phyloP scores from a whole-genome alignment of 2,113 vertebrate species.

The Lota lota region DNA sequence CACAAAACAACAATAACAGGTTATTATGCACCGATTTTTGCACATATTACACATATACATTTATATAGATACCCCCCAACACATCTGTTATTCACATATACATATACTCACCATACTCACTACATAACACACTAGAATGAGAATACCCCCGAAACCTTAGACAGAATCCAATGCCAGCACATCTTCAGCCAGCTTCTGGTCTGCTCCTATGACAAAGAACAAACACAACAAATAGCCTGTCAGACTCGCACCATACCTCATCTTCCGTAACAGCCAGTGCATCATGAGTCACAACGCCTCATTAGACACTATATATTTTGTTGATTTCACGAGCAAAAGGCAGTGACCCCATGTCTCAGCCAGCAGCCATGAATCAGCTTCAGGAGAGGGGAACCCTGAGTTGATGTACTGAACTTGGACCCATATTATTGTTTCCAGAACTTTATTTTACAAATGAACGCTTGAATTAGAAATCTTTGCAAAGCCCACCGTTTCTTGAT shows the following conservation, averaged over 20 bases:
- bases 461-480: constrained; percentile 72
- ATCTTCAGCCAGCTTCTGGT: constrained; percentile 25
- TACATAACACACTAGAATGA: background rate
- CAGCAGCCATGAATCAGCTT: constrained; percentile 54
- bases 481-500: constrained; percentile 42
- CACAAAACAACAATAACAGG: too few species aligned
- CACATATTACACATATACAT: constrained; percentile 46
- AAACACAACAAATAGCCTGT: constrained; percentile 40
- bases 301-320: constrained; percentile 63
- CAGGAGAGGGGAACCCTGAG: constrained; percentile 38
- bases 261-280: constrained; percentile 54
- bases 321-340: constrained; percentile 64
- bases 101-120: background rate
- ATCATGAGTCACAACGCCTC: constrained; percentile 56
- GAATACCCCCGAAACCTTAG: background rate
- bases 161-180: constrained; percentile 16
- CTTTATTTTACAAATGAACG: constrained; percentile 73
- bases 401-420: constrained; percentile 57
- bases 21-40: too few species aligned
- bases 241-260: constrained; percentile 47
- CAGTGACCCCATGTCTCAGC: constrained; percentile 57
- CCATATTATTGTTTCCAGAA: constrained; percentile 71
- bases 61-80: background rate
- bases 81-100: constrained; percentile 5
- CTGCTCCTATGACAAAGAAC: constrained; percentile 2